Evolutionary conservation across 23 tunicate species (phyloP), one percentile per base, ranked within the genome.

Genomic region (Phallusia fumigata): DNA sequence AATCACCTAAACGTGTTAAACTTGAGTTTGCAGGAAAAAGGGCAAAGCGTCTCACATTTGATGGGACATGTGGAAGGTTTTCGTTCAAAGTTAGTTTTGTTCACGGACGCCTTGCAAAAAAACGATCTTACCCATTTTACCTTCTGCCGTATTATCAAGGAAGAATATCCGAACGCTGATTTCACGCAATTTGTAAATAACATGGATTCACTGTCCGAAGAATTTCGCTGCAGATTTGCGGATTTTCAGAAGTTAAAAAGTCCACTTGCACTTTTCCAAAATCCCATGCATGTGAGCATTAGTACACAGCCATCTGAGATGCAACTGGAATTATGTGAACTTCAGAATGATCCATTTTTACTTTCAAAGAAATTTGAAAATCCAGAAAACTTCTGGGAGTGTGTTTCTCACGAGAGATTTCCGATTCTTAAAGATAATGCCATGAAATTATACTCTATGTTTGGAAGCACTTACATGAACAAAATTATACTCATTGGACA

Each of bases 391-490:
- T 84, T 86, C 84, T 86, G 79, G 73, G 65, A 65, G 36, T 79
- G 65, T 33, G 78, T 86, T 18, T 22, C 51, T 21, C 44, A 51
- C 44, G 89, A 86, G 26, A 80, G 84, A 36, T 86, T 86, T 86
- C 73, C 52, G 18, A 79, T 49, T 36, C 65, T 86, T 11, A 45
- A 69, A 65, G 40, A 51, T 79, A 15, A n/a, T 78, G 82, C 88
- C 22, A 18, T 36, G 13, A 36, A 75, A 65, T 19, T 79, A n/a
- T 31, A 40, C 52, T 47, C 74, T 24, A 45, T 86, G 84, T 86
- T 86, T 86, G 84, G 89, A 85, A 85, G 88, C 83, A 85, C 76
- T 50, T 78, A 84, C 44, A 45, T 82, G n/a, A n/a, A n/a, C n/a
- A n/a, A n/a, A n/a, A n/a, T n/a, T n/a, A n/a, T n/a, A n/a, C n/a